Evolutionary conservation across 2,113 vertebrate genomes (phyloP).

Genomic region (Lepidothrix coronata): DNA sequence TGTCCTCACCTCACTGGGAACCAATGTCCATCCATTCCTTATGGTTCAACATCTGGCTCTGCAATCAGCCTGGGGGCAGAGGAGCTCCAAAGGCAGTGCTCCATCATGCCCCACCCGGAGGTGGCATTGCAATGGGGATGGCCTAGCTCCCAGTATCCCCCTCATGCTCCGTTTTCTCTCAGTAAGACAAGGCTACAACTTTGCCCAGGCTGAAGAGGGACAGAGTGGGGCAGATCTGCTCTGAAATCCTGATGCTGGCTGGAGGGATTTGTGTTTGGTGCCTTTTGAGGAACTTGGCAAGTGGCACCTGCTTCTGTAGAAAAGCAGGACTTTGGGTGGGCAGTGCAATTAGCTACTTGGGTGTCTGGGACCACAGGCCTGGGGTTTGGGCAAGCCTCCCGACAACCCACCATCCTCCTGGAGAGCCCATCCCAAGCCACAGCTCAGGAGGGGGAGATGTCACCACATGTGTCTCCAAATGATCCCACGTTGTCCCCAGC

Average conservation of each 20-base stretch:
- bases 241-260: fast-evolving
- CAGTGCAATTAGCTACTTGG: not conserved
- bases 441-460: not conserved
- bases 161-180: not conserved
- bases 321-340: not conserved
- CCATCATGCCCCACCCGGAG: fast-evolving
- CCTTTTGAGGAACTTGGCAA: too few relatives aligned
- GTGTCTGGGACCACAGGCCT: not conserved
- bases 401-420: too few relatives aligned
- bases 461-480: not conserved
- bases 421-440: too few relatives aligned
- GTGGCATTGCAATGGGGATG: not conserved
- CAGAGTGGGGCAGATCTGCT: fast-evolving
- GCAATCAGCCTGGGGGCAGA: not conserved
- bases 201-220: not conserved
- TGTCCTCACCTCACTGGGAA: fast-evolving
- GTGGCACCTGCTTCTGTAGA: too few relatives aligned
- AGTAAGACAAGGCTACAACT: fast-evolving
- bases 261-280: not conserved
- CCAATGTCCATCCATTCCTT: fast-evolving
- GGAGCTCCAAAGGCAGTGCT: not conserved
- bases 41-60: not conserved
- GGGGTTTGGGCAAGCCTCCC: fast-evolving
- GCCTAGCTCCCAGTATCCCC: fast-evolving
- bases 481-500: not conserved